phyloP scores from a whole-genome alignment of 2,113 vertebrate species.

The Phyllostomus hastatus region DNA sequence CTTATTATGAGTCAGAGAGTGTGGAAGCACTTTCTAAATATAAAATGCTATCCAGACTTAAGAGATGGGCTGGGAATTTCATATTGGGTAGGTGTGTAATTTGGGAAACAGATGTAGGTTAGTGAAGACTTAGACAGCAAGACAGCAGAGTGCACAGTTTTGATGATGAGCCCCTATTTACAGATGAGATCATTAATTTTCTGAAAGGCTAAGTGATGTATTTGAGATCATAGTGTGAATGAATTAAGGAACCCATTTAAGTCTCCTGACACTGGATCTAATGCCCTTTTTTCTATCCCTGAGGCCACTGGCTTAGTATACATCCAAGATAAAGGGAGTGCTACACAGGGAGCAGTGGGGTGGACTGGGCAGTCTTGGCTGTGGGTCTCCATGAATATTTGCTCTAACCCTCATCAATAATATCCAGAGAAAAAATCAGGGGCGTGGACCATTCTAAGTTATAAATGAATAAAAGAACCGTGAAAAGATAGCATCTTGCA shows the following conservation, averaged over 20 bases:
- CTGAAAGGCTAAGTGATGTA: not conserved
- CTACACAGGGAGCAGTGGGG: not conserved
- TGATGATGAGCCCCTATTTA: not conserved
- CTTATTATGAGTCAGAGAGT: not conserved
- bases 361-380: not conserved
- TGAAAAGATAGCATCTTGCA: not conserved
- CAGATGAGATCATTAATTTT: not conserved
- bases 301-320: not conserved
- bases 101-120: not conserved
- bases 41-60: not conserved
- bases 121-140: not conserved
- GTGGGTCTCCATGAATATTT: not conserved
- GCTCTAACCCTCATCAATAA: not conserved
- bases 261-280: not conserved
- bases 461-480: not conserved
- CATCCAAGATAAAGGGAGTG: not conserved
- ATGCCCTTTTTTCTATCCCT: not conserved
- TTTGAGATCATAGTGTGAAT: not conserved
- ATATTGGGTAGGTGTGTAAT: not conserved
- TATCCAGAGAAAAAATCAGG: not conserved
- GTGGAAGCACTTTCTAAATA: not conserved
- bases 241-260: not conserved
- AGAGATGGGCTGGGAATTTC: not conserved
- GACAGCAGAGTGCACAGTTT: not conserved
- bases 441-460: not conserved